phyloP scores from a whole-genome alignment of 2,797 vertebrate species.

The Clarias platycephalus region DNA sequence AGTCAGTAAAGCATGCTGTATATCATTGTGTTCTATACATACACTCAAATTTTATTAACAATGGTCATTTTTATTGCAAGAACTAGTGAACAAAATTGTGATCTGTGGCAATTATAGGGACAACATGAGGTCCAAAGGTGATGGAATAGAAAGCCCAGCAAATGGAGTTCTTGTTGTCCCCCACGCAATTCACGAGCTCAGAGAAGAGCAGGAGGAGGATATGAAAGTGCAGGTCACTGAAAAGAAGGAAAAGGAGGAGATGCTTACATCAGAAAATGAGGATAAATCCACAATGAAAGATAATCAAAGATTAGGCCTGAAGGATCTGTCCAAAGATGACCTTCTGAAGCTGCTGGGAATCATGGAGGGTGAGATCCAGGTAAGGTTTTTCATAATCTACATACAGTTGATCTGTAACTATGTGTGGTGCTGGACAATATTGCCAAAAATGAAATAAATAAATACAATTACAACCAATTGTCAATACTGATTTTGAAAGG shows the following conservation, averaged over 20 bases:
- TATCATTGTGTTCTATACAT: background rate
- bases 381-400: conserved; percentile 59
- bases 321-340: conserved; percentile 88
- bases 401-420: background rate
- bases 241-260: conserved; percentile 80
- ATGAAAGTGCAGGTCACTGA: conserved; percentile 75
- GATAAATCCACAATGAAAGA: conserved; percentile 72
- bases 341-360: conserved; percentile 89
- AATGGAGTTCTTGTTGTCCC: conserved; percentile 78
- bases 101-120: conserved; percentile 65
- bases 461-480: no score
- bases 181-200: conserved; percentile 74
- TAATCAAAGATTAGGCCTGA: conserved; percentile 71
- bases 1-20: background rate
- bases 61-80: background rate
- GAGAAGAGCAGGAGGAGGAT: conserved; percentile 79
- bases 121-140: conserved; percentile 93
- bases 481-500: no score
- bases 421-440: background rate
- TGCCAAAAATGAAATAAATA: no score
- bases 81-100: background rate
- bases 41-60: background rate
- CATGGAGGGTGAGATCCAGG: conserved; percentile 98
- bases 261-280: conserved; percentile 78
- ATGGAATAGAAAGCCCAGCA: conserved; percentile 78